Conservation (phyloP, 2,888 invertebrate species). For the Monoplex corrugatus region DNA sequence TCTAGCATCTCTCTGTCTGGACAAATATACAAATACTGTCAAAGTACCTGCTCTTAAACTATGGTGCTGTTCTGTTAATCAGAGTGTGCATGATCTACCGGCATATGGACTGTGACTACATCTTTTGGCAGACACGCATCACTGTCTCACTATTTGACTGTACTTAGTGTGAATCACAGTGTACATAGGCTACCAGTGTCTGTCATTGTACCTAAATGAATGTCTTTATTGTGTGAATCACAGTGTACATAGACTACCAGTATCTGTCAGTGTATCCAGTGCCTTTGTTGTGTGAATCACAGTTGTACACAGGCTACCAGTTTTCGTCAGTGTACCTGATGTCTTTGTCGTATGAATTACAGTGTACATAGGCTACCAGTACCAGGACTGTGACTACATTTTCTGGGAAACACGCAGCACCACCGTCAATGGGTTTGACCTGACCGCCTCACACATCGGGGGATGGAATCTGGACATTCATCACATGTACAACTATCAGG, state of each 20-base stretch:
- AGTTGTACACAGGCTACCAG: background rate
- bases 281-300: background rate
- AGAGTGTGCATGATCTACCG: no score
- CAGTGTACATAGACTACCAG: background rate
- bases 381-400: slow-evolving; percentile 90
- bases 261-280: background rate
- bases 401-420: slow-evolving; percentile 98
- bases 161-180: background rate
- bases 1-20: no score
- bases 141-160: background rate
- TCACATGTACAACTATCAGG: slow-evolving; percentile 99
- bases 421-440: slow-evolving; percentile 96
- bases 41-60: no score
- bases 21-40: no score
- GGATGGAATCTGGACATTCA: slow-evolving; percentile 99
- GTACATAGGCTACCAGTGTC: background rate
- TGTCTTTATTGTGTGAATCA: background rate
- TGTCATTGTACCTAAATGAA: background rate
- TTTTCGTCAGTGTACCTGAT: no score
- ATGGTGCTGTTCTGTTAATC: no score
- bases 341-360: no score
- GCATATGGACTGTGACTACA: no score
- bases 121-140: no score
- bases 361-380: slow-evolving; percentile 94
- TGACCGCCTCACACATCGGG: slow-evolving; percentile 97